These are phyloP conservation scores for Agapornis canus DNA, from an alignment of 2,797 vertebrate species.

Conservation along the genomic window DNA sequence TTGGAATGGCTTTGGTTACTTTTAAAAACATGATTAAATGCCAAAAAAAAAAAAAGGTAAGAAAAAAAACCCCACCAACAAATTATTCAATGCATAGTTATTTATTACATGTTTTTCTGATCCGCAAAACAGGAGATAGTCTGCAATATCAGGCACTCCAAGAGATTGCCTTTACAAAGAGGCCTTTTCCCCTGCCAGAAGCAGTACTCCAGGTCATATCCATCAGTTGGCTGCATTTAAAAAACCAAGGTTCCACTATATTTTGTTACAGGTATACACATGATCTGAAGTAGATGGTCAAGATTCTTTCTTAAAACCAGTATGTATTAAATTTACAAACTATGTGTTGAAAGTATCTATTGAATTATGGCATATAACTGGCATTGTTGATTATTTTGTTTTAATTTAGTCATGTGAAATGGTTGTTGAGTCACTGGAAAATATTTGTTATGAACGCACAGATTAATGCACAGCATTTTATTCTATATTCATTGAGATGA, in stretches of 20 bases:
- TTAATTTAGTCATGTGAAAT: neutral
- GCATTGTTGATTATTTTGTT: neutral
- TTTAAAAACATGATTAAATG: neutral
- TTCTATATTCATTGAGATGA: neutral
- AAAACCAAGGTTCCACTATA: neutral
- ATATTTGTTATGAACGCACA: neutral
- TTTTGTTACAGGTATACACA: neutral
- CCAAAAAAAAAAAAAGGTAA: neutral
- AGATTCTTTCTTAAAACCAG: neutral
- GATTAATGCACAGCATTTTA: neutral
- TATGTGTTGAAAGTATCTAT: neutral
- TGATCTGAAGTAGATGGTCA: neutral
- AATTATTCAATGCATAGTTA: neutral
- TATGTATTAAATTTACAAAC: neutral
- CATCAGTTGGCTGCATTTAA: neutral
- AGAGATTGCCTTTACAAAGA: neutral
- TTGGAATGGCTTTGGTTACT: neutral
- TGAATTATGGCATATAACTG: neutral
- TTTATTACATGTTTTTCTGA: neutral
- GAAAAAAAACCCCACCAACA: rapidly evolving
- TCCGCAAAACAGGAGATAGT: neutral
- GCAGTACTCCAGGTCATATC: neutral
- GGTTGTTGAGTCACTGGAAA: neutral
- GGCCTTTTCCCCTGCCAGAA: neutral
- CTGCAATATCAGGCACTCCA: neutral